These are phyloP conservation scores for Stenichneumon culpator DNA, from an alignment of 2,888 invertebrate genomes.

Conservation along the genomic window DNA sequence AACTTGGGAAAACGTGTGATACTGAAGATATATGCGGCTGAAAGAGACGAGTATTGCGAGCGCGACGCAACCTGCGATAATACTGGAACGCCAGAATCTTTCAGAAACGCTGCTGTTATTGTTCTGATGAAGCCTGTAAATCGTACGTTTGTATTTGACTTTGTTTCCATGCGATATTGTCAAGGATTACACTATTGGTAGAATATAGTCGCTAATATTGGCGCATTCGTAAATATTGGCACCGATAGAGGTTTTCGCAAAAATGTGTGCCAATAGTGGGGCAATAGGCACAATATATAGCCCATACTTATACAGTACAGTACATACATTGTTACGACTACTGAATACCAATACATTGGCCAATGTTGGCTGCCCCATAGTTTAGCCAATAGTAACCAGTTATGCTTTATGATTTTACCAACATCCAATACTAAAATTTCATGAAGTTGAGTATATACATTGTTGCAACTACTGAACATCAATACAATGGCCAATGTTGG, in stretches of 20 bases:
- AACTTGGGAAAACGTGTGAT: conserved; percentile 94
- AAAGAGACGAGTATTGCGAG: conserved; percentile 88
- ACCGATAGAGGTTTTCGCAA: background rate
- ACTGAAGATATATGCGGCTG: conserved; percentile 93
- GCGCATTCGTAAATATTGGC: background rate
- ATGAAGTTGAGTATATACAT: background rate
- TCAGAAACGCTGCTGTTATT: conserved; percentile 92
- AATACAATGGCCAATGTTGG: background rate
- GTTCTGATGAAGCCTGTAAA: conserved; percentile 92
- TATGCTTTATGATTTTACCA: no score
- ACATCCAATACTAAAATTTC: no score
- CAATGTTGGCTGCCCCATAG: background rate
- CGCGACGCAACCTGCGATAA: conserved; percentile 88
- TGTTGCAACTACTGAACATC: background rate
- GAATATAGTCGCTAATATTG: background rate
- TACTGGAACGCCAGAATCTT: conserved; percentile 90
- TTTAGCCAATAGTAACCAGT: background rate
- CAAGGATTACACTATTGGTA: background rate
- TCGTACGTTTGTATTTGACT: background rate
- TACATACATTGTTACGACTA: background rate
- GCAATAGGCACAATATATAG: background rate
- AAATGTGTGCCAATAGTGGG: background rate
- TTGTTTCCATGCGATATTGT: background rate
- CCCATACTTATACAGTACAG: background rate
- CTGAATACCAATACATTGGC: background rate